A percentile compares a stretch with the other conserved stretches of the same genome.
These are phyloP conservation scores for Acanthosepion pharaonis DNA, from an alignment of 2,888 invertebrate species.

Conservation along the genomic window DNA sequence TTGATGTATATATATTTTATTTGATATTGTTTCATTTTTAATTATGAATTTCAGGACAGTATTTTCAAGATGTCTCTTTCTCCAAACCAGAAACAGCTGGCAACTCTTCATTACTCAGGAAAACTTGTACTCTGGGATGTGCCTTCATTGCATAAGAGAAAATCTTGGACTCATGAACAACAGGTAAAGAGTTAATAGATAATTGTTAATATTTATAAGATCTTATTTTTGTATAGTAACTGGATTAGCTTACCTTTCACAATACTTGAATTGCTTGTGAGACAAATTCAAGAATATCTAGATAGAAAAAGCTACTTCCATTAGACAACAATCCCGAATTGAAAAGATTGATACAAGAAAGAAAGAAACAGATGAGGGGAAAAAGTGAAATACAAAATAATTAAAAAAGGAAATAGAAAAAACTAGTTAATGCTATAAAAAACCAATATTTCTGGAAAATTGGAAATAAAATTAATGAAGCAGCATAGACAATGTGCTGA, in stretches of 20 bases:
- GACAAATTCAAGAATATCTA: no score
- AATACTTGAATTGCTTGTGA: no score
- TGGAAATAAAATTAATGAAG: no score
- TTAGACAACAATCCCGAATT: no score
- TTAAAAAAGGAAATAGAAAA: no score
- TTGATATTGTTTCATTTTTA: background rate
- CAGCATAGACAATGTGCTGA: no score
- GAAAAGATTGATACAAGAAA: no score
- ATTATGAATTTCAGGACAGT: slow-evolving; percentile 76
- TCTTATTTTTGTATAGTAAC: background rate
- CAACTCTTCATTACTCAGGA: slow-evolving; percentile 82
- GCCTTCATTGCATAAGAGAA: slow-evolving; percentile 79
- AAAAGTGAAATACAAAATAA: no score
- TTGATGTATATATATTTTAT: background rate
- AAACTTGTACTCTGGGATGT: slow-evolving; percentile 82
- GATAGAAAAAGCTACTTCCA: no score
- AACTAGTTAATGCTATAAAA: no score
- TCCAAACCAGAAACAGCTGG: slow-evolving; percentile 79
- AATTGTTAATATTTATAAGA: background rate
- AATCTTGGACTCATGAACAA: slow-evolving; percentile 64
- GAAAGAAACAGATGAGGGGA: no score
- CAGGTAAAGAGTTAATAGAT: slow-evolving; percentile 60
- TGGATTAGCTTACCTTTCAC: background rate
- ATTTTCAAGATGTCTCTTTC: slow-evolving; percentile 82
- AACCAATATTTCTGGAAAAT: no score